phyloP scores from a whole-genome alignment of 1,140 invertebrate species.

The Tetramorium parvispinum region DNA sequence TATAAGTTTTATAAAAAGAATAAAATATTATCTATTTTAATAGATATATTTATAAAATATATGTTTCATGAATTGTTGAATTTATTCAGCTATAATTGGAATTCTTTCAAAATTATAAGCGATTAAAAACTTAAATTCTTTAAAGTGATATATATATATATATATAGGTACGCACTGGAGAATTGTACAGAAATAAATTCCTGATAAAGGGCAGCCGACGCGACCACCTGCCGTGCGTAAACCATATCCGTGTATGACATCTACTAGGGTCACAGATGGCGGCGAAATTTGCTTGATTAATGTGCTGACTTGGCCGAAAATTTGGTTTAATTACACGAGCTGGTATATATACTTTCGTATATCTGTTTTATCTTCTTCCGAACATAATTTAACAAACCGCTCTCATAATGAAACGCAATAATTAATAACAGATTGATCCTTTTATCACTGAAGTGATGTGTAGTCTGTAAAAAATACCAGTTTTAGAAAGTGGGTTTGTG shows the following conservation, averaged over 20 bases:
- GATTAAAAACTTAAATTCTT: background rate
- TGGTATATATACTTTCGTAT: conserved; percentile 52
- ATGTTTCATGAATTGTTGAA: background rate
- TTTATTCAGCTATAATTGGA: background rate
- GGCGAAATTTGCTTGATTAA: conserved; percentile 67
- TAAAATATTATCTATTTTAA: background rate
- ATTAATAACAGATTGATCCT: conserved; percentile 54
- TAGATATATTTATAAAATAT: background rate
- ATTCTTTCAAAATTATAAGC: background rate
- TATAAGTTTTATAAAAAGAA: background rate
- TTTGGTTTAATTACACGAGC: conserved; percentile 62
- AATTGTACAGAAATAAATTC: conserved; percentile 34
- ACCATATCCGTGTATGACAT: conserved; percentile 57
- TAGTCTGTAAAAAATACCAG: background rate
- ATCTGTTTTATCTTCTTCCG: conserved; percentile 21
- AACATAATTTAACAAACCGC: conserved; percentile 37
- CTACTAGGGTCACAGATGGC: conserved; percentile 61
- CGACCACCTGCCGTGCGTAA: conserved; percentile 62
- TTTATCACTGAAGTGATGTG: background rate
- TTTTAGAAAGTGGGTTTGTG: conserved; percentile 5
- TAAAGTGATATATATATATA: background rate
- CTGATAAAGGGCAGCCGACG: conserved; percentile 48
- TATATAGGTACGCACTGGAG: background rate
- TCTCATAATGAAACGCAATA: conserved; percentile 48
- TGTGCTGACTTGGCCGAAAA: conserved; percentile 64